phyloP scores from a whole-genome alignment of 2,888 invertebrate species.

The Alentia gelatinosa region DNA sequence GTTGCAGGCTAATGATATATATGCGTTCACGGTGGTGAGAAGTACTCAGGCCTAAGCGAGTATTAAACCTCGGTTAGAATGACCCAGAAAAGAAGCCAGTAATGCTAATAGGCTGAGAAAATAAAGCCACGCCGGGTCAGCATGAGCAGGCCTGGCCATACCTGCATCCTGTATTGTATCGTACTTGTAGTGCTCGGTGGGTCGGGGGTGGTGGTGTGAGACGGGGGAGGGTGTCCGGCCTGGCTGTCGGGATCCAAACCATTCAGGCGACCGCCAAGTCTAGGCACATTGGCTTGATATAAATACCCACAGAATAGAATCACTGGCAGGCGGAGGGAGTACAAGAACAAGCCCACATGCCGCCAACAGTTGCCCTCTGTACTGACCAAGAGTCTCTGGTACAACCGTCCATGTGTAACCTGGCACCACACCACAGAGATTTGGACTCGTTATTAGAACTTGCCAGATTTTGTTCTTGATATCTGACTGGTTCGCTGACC shows the following conservation, averaged over 20 bases:
- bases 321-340: not conserved
- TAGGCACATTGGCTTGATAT: conserved; percentile 14
- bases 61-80: not conserved
- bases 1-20: not conserved
- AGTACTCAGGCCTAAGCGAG: not conserved
- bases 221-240: not conserved
- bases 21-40: not conserved
- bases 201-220: not conserved
- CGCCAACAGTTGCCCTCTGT: too few relatives aligned
- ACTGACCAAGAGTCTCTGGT: too few relatives aligned
- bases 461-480: too few relatives aligned
- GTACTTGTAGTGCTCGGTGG: not conserved
- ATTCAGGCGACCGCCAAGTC: not conserved
- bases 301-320: conserved; percentile 2
- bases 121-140: not conserved
- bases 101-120: not conserved
- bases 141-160: not conserved
- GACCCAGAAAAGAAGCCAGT: not conserved
- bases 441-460: too few relatives aligned
- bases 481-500: too few relatives aligned
- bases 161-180: conserved; percentile 11
- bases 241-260: not conserved
- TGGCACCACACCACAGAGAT: too few relatives aligned
- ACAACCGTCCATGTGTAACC: too few relatives aligned
- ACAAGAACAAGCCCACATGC: not conserved